Base-by-base conservation (phyloP, 2,888 invertebrate genomes). In the Strigamia maritima region DNA sequence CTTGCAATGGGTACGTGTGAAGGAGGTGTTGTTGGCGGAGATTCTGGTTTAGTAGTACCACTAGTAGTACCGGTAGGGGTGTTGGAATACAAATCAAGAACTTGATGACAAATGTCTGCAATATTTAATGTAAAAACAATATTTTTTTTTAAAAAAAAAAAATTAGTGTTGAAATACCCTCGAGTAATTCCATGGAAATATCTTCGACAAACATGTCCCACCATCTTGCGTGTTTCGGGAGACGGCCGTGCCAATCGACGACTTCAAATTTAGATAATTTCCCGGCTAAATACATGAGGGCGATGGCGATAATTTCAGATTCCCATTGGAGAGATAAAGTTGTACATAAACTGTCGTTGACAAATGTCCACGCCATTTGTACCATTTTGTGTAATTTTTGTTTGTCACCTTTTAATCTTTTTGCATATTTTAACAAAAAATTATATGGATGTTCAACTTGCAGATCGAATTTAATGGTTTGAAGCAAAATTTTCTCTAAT, bases 301-400 rank as follows among this genome's bases (percentile, higher is more conserved):
- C 97, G 8, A 98, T 97, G 0, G 98, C 98, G 82, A 95, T 94
- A 70, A 99, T 95, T 87, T 99, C 98, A 0, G 99, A 98, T 86
- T 99, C 98, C 97, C 98, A 99, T 87, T 98, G 97, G 76, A 99
- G 89, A 82, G 95, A 95, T 75, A 99, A 89, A 0, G 97, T 98
- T 3, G 99, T 99, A 85, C 97, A 97, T 82, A 98, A 89, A 87
- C 96, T 94, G 87, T 99, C 99, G 87, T 99, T 99, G 0, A 98
- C 95, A 87, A 99, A 99, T 6, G 98, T 98, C 98, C 98, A 99
- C 0, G 98, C 97, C 96, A 97, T 98, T 87, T 98, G 98, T 0
- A 98, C 96, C 93, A 98, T 94, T 87, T 95, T 96, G 84, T 97
- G 94, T 77, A 97, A 87, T 86, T 96, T 96, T n/a, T 90, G 90